Conservation (phyloP, 1,140 invertebrate species). For the Laodelphax striatellus region DNA sequence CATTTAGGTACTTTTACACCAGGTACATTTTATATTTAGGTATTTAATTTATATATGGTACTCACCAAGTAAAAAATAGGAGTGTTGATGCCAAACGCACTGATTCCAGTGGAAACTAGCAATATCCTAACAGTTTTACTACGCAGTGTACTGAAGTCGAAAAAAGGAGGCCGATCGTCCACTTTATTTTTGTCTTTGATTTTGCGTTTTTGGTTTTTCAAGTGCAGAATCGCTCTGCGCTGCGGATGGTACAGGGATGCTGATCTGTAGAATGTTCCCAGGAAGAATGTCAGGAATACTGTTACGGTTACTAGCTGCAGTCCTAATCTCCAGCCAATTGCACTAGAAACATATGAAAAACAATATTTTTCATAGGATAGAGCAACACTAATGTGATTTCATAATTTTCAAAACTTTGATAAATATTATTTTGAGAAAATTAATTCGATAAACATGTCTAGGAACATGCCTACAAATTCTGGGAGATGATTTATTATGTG, state of each 20-base stretch:
- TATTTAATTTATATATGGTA: too few species aligned
- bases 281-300: constrained; percentile 71
- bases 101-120: constrained; percentile 60
- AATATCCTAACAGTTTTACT: constrained; percentile 76
- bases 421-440: too few species aligned
- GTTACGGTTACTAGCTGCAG: constrained; percentile 75
- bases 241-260: constrained; percentile 85
- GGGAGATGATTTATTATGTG: too few species aligned
- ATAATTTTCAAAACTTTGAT: too few species aligned
- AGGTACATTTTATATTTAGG: too few species aligned
- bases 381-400: neutral
- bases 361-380: neutral
- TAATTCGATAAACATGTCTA: too few species aligned
- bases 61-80: constrained; percentile 74
- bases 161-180: constrained; percentile 69
- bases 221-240: constrained; percentile 72
- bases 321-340: constrained; percentile 77
- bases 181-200: constrained; percentile 60
- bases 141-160: constrained; percentile 71
- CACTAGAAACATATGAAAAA: constrained; percentile 43
- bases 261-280: constrained; percentile 80
- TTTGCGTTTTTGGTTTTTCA: constrained; percentile 83
- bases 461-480: too few species aligned
- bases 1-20: too few species aligned
- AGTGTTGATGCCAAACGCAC: constrained; percentile 72